Evolutionary conservation across 2,797 vertebrate species (phyloP), one percentile per base, ranked within the genome.

Genomic region (Siniperca obscura): DNA sequence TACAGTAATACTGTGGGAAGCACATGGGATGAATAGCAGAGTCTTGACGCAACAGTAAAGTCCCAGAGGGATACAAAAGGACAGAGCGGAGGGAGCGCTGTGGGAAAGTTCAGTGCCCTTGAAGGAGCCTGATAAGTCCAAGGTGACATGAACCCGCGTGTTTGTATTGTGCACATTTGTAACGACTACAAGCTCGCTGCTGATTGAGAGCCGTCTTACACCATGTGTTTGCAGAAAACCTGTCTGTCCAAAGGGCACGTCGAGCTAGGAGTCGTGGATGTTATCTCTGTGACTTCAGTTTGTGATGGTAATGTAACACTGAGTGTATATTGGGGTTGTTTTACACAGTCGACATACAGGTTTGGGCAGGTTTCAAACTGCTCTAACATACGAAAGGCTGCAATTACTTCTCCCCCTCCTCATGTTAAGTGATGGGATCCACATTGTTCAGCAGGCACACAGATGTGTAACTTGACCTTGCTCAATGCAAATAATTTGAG

Each of bases 101-200:
- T 94, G 93, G 91, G 93, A 94, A 93, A 93, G 92, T 94, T 93
- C 89, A 87, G 78, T 55, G 89, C 80, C 92, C 92, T 94, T 94
- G 92, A 89, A 93, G 92, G 81, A 90, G 85, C 62, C 74, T 5
- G 94, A 95, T 95, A 95, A 93, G 88, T 77, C 73, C 25, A 67
- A 80, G 87, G 86, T 81, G 92, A 94, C 90, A 92, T 16, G 48
- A 85, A 86, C 74, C 86, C 22, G 22, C 27, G 36, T 93, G 91
- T 92, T 92, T 89, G 88, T 84, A 76, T 90, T 91, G 90, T 91
- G 92, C 89, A 91, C 90, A 92, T 90, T 76, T 87, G 80, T 91
- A 92, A 93, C 86, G 77, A 83, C 90, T 87, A 74, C 85, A 42
- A 76, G 85, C 80, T 9, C 7, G 30, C 62, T 12, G 78, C 85